Conservation (phyloP, 2,797 vertebrate genomes). For the Sebastes nivosus region DNA sequence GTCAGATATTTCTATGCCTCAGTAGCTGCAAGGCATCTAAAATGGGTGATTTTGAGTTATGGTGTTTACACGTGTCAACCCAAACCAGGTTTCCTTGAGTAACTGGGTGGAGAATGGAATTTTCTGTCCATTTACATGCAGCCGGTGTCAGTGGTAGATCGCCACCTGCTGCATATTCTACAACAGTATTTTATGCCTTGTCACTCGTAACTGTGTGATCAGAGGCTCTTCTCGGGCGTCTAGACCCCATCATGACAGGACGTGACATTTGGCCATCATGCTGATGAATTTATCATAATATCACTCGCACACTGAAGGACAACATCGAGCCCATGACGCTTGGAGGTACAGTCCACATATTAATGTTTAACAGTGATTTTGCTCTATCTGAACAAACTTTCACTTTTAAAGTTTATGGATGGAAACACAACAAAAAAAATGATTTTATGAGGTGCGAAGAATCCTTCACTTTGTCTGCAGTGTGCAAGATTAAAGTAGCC, state of each 20-base stretch:
- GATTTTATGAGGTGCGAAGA: neutral
- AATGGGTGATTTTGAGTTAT: neutral
- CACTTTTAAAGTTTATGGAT: neutral
- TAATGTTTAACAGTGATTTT: neutral
- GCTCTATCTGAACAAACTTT: neutral
- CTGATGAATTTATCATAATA: neutral
- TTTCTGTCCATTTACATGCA: constrained; percentile 4
- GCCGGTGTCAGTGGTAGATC: neutral
- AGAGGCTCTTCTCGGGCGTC: neutral
- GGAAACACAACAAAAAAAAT: neutral
- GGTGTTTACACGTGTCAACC: constrained; percentile 17
- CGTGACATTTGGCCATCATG: neutral
- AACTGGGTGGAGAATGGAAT: neutral
- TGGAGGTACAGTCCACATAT: neutral
- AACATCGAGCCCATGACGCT: neutral
- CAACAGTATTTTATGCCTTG: constrained; percentile 1
- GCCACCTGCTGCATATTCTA: neutral
- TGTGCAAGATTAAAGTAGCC: constrained; percentile 46
- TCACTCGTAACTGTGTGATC: constrained; percentile 1
- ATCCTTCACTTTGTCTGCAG: constrained; percentile 16
- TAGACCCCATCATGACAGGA: neutral
- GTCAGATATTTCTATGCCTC: neutral
- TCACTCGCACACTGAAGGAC: neutral
- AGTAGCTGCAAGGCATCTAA: neutral
- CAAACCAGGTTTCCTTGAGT: constrained; percentile 1